phyloP scores from a whole-genome alignment of 2,888 invertebrate genomes.

The Conistra vaccinii region DNA sequence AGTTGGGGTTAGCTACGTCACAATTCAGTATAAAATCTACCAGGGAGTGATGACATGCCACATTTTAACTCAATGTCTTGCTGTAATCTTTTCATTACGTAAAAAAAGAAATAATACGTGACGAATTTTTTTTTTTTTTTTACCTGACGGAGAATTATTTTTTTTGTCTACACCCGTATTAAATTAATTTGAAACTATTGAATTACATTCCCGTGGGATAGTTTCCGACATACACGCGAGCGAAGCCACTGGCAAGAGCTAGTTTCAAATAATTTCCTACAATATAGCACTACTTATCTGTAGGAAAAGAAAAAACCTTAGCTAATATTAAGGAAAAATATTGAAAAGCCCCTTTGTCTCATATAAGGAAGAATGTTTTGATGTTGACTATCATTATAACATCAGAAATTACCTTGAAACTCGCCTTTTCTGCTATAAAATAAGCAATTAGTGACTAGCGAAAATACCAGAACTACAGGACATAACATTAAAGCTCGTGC shows the following conservation, averaged over 20 bases:
- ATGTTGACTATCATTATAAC: neutral
- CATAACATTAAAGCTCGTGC: neutral
- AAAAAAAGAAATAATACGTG: no score
- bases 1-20: no score
- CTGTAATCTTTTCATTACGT: no score
- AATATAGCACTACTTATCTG: neutral
- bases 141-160: no score
- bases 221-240: neutral
- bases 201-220: neutral
- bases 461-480: conserved; percentile 20
- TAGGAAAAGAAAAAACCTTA: neutral
- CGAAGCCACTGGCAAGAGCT: neutral
- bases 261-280: neutral
- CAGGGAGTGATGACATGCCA: no score
- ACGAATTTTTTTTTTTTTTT: no score
- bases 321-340: neutral
- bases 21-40: no score
- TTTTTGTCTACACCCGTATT: no score
- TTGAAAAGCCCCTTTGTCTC: conserved; percentile 4
- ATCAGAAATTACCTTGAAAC: conserved; percentile 25
- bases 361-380: conserved; percentile 12
- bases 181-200: no score
- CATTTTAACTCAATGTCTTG: no score
- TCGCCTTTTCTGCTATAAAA: neutral
- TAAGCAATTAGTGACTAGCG: neutral